Evolutionary conservation across 2,797 vertebrate genomes (phyloP).

Genomic region (Potorous gilbertii): DNA sequence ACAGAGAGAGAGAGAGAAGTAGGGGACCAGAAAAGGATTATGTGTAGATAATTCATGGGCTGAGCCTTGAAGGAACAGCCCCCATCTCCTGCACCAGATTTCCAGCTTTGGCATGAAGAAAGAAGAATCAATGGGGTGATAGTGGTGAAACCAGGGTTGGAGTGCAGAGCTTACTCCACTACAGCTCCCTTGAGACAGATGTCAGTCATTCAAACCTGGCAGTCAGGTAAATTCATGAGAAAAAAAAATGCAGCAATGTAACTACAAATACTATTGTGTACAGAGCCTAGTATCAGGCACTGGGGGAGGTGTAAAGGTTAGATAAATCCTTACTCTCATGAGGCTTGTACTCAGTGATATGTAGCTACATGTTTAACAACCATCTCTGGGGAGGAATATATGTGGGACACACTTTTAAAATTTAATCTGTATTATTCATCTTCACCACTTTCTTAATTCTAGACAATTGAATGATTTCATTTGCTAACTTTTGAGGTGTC

Average conservation of each 20-base stretch:
- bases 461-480: not conserved
- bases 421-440: not conserved
- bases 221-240: constrained; percentile 11
- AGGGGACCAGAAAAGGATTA: not conserved
- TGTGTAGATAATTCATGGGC: not conserved
- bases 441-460: not conserved
- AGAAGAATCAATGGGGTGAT: not conserved
- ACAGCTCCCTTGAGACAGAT: not conserved
- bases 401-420: not conserved
- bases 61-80: not conserved
- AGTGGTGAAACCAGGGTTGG: not conserved
- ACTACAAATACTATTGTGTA: not conserved
- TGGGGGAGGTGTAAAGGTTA: not conserved
- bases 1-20: no score
- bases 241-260: not conserved
- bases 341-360: not conserved
- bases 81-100: not conserved
- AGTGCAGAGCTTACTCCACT: not conserved
- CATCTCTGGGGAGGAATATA: not conserved
- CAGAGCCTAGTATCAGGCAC: not conserved
- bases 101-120: not conserved
- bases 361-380: not conserved
- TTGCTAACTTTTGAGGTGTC: not conserved
- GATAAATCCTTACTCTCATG: not conserved
- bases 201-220: not conserved